Conservation (phyloP, 2,113 vertebrate genomes). For the Silurus glanis region DNA sequence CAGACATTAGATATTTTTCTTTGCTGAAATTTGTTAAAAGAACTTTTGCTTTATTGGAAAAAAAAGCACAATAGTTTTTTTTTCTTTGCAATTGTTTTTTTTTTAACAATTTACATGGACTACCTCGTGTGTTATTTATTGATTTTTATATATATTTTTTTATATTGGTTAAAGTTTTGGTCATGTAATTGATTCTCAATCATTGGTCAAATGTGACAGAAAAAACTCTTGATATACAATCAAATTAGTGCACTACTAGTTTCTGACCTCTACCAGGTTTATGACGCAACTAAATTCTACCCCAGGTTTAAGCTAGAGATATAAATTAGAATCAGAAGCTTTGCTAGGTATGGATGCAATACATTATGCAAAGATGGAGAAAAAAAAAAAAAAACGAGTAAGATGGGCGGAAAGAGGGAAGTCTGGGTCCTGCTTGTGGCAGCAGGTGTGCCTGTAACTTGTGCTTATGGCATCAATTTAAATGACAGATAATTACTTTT, state of each 20-base stretch:
- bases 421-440: slow-evolving; percentile 66
- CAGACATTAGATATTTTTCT: not conserved
- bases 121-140: too few species aligned
- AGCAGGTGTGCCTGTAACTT: slow-evolving; percentile 86
- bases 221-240: not conserved
- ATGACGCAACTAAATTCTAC: not conserved
- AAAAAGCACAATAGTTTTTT: not conserved
- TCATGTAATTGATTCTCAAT: not conserved
- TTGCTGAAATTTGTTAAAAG: not conserved
- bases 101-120: too few species aligned
- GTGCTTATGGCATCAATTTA: slow-evolving; percentile 92
- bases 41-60: too few species aligned
- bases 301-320: not conserved
- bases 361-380: too few species aligned
- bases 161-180: too few species aligned
- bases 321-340: not conserved
- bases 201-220: not conserved
- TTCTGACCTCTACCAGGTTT: not conserved
- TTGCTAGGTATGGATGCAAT: not conserved
- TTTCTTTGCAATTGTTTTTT: not conserved
- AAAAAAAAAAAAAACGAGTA: not conserved
- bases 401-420: slow-evolving; percentile 7
- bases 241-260: not conserved
- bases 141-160: too few species aligned
- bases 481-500: slow-evolving; percentile 96